phyloP scores from a whole-genome alignment of 2,113 vertebrate species.

The Dicerorhinus sumatrensis region DNA sequence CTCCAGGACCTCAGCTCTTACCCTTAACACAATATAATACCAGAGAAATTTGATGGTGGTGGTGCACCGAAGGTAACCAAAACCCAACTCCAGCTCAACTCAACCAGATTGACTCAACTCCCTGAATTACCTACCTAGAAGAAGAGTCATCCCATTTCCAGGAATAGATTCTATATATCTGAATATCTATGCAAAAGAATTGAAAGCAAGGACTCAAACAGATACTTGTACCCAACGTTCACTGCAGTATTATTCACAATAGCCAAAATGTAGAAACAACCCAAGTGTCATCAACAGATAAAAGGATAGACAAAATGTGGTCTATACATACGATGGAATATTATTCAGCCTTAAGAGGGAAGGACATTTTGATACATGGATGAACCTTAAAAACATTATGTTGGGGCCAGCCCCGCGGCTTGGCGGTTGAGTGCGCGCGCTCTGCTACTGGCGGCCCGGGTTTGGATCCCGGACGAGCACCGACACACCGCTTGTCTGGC shows the following conservation, averaged over 20 bases:
- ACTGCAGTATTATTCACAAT: too few species aligned
- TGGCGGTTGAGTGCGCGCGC: too few species aligned
- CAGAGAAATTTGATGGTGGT: neutral
- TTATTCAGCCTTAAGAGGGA: too few species aligned
- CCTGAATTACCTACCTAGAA: neutral
- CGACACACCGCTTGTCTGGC: too few species aligned
- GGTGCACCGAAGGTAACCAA: neutral
- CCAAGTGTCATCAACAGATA: neutral
- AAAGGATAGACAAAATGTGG: neutral
- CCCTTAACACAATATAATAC: neutral
- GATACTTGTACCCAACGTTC: neutral
- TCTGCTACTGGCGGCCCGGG: too few species aligned
- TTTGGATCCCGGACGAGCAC: too few species aligned
- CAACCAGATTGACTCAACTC: neutral
- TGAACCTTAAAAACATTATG: neutral
- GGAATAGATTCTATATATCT: neutral
- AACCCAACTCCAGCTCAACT: neutral
- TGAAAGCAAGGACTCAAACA: neutral
- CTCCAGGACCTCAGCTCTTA: neutral
- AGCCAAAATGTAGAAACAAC: neutral
- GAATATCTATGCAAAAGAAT: neutral
- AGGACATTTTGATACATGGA: neutral
- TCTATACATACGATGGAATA: neutral
- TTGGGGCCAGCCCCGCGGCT: too few species aligned
- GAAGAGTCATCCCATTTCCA: neutral